Conservation (phyloP, 2,113 vertebrate species). For the Platysternon megacephalum region DNA sequence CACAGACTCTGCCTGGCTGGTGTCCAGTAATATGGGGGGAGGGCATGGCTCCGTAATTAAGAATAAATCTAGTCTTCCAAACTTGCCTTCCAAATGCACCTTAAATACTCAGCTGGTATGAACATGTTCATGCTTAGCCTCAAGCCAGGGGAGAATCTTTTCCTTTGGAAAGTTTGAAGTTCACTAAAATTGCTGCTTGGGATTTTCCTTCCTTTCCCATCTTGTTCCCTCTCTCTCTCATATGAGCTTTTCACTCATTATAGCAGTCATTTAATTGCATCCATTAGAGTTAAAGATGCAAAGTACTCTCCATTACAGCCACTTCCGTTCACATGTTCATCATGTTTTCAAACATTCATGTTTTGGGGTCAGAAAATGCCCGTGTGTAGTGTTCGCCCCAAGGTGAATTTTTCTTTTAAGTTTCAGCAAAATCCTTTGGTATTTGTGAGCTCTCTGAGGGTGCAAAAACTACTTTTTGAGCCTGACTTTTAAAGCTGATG, state of each 20-base stretch:
- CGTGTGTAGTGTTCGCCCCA: constrained; percentile 21
- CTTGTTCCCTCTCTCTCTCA: constrained; percentile 68
- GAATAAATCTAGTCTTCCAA: neutral
- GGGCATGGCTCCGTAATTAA: neutral
- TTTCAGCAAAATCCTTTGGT: constrained; percentile 48
- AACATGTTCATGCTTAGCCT: neutral
- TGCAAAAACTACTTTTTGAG: constrained; percentile 51
- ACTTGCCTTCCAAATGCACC: neutral
- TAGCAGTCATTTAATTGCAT: constrained; percentile 41
- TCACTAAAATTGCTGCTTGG: neutral
- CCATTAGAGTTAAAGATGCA: constrained; percentile 51
- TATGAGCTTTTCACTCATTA: constrained; percentile 11
- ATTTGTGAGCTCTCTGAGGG: constrained; percentile 46
- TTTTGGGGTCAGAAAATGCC: constrained; percentile 68
- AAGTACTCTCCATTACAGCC: constrained; percentile 41
- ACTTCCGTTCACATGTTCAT: constrained; percentile 43
- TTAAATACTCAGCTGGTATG: neutral
- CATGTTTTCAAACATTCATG: constrained; percentile 60
- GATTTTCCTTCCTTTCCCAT: constrained; percentile 50
- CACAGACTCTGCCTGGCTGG: neutral
- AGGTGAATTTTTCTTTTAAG: constrained; percentile 61
- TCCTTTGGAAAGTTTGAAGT: constrained; percentile 20
- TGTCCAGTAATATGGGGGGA: neutral
- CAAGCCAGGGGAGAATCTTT: neutral
- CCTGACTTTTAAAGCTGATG: constrained; percentile 43